These are phyloP conservation scores for Timema podura DNA, from an alignment of 2,888 invertebrate genomes.

Conservation along the genomic window DNA sequence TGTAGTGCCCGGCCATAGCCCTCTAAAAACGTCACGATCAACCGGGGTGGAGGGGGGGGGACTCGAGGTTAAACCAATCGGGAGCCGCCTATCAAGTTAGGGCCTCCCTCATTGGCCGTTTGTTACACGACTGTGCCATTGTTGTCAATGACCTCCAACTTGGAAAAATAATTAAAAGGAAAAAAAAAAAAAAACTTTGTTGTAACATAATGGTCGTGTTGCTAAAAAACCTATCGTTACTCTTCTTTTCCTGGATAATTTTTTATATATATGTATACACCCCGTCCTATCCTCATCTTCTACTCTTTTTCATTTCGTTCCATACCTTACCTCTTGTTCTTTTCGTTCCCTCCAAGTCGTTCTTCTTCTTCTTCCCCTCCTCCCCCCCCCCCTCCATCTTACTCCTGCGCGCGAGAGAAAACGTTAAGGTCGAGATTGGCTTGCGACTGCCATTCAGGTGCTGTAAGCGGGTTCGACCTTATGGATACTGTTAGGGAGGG, in stretches of 20 bases:
- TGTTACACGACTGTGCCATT: slow-evolving; percentile 43
- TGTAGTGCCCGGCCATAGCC: slow-evolving; percentile 25
- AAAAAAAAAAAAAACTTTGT: slow-evolving; percentile 43
- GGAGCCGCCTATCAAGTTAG: slow-evolving; percentile 14
- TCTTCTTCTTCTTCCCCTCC: not conserved
- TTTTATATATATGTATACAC: slow-evolving; percentile 42
- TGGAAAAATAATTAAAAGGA: too few relatives aligned
- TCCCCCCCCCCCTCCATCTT: not conserved
- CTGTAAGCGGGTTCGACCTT: too few relatives aligned
- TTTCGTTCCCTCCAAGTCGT: not conserved
- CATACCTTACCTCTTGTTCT: not conserved
- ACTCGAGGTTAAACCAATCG: slow-evolving; percentile 21
- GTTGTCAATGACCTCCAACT: slow-evolving; percentile 82
- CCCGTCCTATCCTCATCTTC: slow-evolving; percentile 38
- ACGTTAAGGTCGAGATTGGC: slow-evolving; percentile 19
- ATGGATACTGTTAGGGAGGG: too few relatives aligned
- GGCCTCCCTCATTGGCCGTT: slow-evolving; percentile 26
- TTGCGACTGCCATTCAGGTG: slow-evolving; percentile 10
- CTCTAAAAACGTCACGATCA: slow-evolving; percentile 13
- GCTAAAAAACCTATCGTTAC: slow-evolving; percentile 40
- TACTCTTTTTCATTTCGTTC: not conserved
- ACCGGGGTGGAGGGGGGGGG: slow-evolving; percentile 11
- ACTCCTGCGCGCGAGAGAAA: slow-evolving; percentile 5
- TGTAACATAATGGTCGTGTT: slow-evolving; percentile 43
- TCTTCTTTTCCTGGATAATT: not conserved